These are phyloP conservation scores for Sebastes alutus DNA, from an alignment of 2,797 vertebrate species.

Conservation along the genomic window DNA sequence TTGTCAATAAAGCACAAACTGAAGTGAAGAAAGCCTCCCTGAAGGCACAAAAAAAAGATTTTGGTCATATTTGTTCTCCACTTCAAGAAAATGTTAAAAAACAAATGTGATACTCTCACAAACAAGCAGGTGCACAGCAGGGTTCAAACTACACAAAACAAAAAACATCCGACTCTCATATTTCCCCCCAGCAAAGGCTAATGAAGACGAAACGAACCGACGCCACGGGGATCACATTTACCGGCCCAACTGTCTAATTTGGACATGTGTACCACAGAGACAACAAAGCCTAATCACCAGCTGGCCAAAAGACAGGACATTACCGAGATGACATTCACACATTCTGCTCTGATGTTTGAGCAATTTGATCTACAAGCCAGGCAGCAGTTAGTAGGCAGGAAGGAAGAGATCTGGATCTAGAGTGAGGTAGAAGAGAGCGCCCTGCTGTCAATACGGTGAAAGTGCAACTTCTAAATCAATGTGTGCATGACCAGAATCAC, in stretches of 20 bases:
- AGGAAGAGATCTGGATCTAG: neutral
- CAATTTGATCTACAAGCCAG: slow-evolving; percentile 29
- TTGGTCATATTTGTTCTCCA: neutral
- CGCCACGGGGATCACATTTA: slow-evolving; percentile 34
- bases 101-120: neutral
- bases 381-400: neutral
- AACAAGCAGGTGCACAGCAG: neutral
- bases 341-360: slow-evolving; percentile 59
- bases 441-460: slow-evolving; percentile 58
- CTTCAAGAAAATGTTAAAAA: neutral
- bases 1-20: neutral
- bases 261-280: slow-evolving; percentile 38
- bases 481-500: neutral
- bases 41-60: neutral
- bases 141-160: neutral
- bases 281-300: slow-evolving; percentile 62
- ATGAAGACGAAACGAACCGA: slow-evolving; percentile 39
- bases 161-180: slow-evolving; percentile 18
- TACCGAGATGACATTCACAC: slow-evolving; percentile 62
- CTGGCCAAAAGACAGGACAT: slow-evolving; percentile 35
- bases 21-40: neutral
- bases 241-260: slow-evolving; percentile 55
- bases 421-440: slow-evolving; percentile 61
- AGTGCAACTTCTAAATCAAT: slow-evolving; percentile 10
- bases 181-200: neutral